Conservation (phyloP, 2,113 vertebrate species). For the Dasyprocta punctata region DNA sequence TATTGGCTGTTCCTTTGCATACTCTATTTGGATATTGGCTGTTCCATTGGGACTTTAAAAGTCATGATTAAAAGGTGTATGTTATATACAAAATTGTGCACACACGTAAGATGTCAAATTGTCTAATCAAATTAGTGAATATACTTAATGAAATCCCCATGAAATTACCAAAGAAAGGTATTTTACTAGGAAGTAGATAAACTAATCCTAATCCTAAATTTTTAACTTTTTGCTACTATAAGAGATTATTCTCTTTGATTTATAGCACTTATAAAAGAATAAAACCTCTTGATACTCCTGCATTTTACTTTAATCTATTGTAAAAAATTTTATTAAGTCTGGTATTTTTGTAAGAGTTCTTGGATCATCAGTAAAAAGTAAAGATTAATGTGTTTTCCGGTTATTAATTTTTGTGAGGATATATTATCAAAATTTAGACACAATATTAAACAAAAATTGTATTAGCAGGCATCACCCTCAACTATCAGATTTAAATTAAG, state of each 20-base stretch:
- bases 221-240: not conserved
- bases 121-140: not conserved
- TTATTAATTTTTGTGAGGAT: not conserved
- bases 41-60: not conserved
- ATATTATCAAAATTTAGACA: not conserved
- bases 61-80: not conserved
- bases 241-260: not conserved
- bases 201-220: not conserved
- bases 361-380: not conserved
- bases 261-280: not conserved
- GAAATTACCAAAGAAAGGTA: not conserved
- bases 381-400: not conserved
- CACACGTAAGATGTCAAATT: not conserved
- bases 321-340: not conserved
- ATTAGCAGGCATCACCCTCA: not conserved
- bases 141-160: not conserved
- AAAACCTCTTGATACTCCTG: not conserved
- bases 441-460: not conserved
- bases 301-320: constrained; percentile 5
- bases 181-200: not conserved
- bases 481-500: constrained; percentile 49
- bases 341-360: not conserved
- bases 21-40: not conserved
- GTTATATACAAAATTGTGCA: not conserved
- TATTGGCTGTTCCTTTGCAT: not conserved